Conservation (phyloP, 1,140 invertebrate species). For the Orussus abietinus region DNA sequence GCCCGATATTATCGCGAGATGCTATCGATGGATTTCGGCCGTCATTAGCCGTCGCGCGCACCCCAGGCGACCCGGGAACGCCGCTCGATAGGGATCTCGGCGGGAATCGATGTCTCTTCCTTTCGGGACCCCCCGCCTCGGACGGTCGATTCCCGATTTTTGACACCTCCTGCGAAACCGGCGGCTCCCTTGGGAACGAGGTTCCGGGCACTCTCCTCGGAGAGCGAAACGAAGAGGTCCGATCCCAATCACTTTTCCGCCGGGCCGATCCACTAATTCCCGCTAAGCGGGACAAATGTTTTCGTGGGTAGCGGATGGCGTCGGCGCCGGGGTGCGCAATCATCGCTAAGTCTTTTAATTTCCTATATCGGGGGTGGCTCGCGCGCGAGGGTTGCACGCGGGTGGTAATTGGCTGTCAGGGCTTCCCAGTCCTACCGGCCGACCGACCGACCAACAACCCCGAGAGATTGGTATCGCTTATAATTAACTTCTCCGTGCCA, state of each 20-base stretch:
- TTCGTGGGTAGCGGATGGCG: conserved; percentile 14
- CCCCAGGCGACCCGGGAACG: too few species aligned
- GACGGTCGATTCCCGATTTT: too few species aligned
- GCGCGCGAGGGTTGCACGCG: conserved; percentile 15
- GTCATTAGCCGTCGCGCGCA: conserved; percentile 33
- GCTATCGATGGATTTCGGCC: conserved; percentile 38
- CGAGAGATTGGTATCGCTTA: conserved; percentile 56
- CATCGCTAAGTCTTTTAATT: conserved; percentile 33
- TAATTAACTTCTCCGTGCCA: conserved; percentile 57
- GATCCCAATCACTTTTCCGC: conserved; percentile 45
- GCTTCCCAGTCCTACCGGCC: conserved; percentile 49
- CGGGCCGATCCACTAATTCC: conserved; percentile 42
- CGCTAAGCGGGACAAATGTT: conserved; percentile 44
- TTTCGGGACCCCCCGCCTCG: too few species aligned
- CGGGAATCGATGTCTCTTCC: too few species aligned
- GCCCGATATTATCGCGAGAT: conserved; percentile 38
- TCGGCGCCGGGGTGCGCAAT: conserved; percentile 19
- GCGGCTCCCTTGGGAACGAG: too few species aligned
- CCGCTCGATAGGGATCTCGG: too few species aligned
- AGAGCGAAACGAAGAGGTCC: conserved; percentile 32
- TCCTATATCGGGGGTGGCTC: conserved; percentile 23
- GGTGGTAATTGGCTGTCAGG: conserved; percentile 50
- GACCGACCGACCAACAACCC: conserved; percentile 46
- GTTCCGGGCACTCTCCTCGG: too few species aligned
- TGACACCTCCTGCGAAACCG: too few species aligned